Evolutionary conservation across 2,113 vertebrate genomes (phyloP).

Genomic region (Sinocyclocheilus rhinocerous): DNA sequence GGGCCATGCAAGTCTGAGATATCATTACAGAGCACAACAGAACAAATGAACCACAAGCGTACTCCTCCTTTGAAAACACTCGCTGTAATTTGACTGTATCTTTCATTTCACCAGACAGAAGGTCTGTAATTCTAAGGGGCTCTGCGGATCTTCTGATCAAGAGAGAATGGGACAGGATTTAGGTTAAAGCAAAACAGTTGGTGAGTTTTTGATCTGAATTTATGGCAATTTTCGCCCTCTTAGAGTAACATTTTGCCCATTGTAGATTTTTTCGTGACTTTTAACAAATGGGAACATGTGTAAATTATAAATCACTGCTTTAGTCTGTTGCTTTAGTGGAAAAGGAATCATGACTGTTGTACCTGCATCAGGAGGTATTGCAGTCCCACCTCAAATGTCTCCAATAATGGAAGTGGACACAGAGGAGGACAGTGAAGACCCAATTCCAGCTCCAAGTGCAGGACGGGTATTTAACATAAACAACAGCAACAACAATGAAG

Average conservation of each 20-base stretch:
- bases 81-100: not conserved
- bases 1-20: constrained; percentile 61
- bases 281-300: not conserved
- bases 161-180: constrained; percentile 22
- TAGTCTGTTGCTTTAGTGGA: not conserved
- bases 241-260: not conserved
- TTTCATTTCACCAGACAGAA: not conserved
- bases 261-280: not conserved
- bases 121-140: not conserved
- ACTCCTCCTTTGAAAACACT: constrained; percentile 10
- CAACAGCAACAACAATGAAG: constrained; percentile 89
- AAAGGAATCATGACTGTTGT: constrained; percentile 45
- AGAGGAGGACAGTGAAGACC: constrained; percentile 47
- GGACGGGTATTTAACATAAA: constrained; percentile 79
- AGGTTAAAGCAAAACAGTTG: not conserved
- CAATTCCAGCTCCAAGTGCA: constrained; percentile 57
- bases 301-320: not conserved
- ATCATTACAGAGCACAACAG: constrained; percentile 52
- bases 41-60: constrained; percentile 12
- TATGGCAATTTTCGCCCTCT: not conserved
- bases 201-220: constrained; percentile 15
- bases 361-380: not conserved
- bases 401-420: constrained; percentile 42
- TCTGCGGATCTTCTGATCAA: constrained; percentile 3
- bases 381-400: constrained; percentile 34